A percentile compares a stretch with the other conserved stretches of the same genome.
phyloP scores from a whole-genome alignment of 2,797 vertebrate genomes.

The Fistularia commersonii region DNA sequence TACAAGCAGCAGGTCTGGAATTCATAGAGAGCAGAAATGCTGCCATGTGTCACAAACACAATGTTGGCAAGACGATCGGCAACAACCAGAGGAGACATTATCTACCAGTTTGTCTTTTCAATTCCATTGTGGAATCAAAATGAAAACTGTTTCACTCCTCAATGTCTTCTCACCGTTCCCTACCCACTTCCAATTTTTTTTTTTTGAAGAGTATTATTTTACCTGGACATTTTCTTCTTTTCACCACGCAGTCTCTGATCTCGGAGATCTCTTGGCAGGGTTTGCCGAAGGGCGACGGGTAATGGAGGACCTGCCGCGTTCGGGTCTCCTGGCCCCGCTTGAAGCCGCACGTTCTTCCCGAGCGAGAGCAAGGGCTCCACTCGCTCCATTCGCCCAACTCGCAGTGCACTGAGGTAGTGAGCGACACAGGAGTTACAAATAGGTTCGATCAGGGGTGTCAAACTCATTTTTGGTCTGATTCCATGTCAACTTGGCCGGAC shows the following conservation, averaged over 20 bases:
- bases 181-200: background rate
- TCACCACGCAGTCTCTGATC: constrained; percentile 87
- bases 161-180: background rate
- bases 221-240: constrained; percentile 89
- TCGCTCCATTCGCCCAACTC: constrained; percentile 89
- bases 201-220: constrained; percentile 48
- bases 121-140: too few relatives aligned
- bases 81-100: constrained; percentile 1
- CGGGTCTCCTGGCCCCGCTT: constrained; percentile 90
- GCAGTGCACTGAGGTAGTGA: constrained; percentile 84
- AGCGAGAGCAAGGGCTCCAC: constrained; percentile 89
- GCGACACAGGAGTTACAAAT: background rate
- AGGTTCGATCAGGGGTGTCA: too few relatives aligned
- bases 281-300: constrained; percentile 83
- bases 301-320: constrained; percentile 83
- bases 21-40: constrained; percentile 52
- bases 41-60: constrained; percentile 51
- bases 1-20: constrained; percentile 62
- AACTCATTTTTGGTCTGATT: too few relatives aligned
- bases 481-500: too few relatives aligned
- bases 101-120: too few relatives aligned
- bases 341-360: constrained; percentile 91
- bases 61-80: constrained; percentile 31
- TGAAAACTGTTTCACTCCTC: too few relatives aligned
- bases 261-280: constrained; percentile 86